A percentile compares a stretch with the other conserved stretches of the same genome.
These are phyloP conservation scores for Anisognathus igniventris DNA, from an alignment of 2,797 vertebrate species.

Conservation along the genomic window DNA sequence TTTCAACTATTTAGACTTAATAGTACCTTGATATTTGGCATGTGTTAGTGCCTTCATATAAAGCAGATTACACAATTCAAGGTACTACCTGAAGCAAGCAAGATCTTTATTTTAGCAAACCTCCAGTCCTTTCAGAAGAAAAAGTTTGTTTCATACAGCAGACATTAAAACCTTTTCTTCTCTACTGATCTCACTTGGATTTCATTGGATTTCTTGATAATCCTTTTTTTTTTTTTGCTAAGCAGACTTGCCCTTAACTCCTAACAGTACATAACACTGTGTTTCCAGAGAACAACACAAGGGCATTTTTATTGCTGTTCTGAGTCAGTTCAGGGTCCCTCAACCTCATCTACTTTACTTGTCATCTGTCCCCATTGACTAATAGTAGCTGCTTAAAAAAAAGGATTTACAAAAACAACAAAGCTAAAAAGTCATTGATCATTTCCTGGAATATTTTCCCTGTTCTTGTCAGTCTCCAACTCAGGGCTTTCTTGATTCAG, in stretches of 20 bases:
- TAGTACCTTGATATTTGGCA: not conserved
- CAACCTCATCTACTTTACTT: not conserved
- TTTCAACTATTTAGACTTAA: not conserved
- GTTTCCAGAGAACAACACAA: not conserved
- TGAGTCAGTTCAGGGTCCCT: not conserved
- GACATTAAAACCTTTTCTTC: not conserved
- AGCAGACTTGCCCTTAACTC: not conserved
- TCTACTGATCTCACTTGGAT: not conserved
- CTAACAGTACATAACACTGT: not conserved
- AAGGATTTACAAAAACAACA: not conserved
- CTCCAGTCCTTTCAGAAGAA: not conserved
- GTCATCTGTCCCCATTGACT: not conserved
- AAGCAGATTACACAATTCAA: not conserved
- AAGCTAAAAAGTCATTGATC: not conserved
- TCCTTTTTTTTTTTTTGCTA: not conserved
- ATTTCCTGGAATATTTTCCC: slow-evolving; percentile 14
- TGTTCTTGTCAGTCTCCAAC: not conserved
- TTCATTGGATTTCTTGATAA: not conserved
- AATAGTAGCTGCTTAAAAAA: not conserved
- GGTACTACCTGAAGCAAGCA: not conserved
- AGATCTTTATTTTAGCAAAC: not conserved
- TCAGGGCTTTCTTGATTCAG: not conserved
- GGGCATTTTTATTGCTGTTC: not conserved
- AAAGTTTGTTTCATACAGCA: not conserved
- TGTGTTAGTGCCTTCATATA: not conserved